Evolutionary conservation across 2,888 invertebrate genomes (phyloP).

Genomic region (Hemistola chrysoprasaria): DNA sequence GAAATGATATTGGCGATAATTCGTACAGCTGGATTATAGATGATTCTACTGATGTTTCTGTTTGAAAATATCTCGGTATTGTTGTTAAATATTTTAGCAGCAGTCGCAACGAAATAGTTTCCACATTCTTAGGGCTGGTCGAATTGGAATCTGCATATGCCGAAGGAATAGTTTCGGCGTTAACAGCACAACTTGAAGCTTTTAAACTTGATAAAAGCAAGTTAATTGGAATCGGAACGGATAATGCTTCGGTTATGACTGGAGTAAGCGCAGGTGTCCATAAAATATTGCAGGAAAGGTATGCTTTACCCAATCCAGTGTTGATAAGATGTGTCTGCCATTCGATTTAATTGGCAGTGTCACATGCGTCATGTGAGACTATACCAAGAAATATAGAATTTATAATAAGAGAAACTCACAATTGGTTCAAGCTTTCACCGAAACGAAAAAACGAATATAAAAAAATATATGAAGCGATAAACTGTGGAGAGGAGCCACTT

Average conservation of each 20-base stretch:
- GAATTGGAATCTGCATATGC: constrained; percentile 23
- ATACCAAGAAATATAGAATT: constrained; percentile 22
- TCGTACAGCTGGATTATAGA: constrained; percentile 21
- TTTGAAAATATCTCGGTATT: constrained; percentile 19
- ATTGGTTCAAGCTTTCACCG: constrained; percentile 18
- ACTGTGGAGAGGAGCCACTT: constrained; percentile 22
- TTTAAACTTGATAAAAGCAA: constrained; percentile 13
- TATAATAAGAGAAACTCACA: constrained; percentile 19
- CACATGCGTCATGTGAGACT: constrained; percentile 20
- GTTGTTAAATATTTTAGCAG: constrained; percentile 19
- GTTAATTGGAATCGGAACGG: constrained; percentile 27
- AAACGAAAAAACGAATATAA: constrained; percentile 18
- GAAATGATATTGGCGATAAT: constrained; percentile 21
- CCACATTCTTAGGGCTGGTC: constrained; percentile 19
- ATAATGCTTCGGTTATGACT: constrained; percentile 26
- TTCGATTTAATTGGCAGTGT: constrained; percentile 21
- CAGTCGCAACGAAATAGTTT: constrained; percentile 17
- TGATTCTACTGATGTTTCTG: constrained; percentile 21
- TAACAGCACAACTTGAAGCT: constrained; percentile 14
- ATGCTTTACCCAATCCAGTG: constrained; percentile 20
- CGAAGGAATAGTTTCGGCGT: constrained; percentile 21
- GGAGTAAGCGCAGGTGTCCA: constrained; percentile 23
- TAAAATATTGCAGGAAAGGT: constrained; percentile 20
- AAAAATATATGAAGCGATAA: constrained; percentile 20
- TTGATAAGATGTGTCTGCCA: constrained; percentile 20